These are phyloP conservation scores for Trididemnum nubilum DNA, from an alignment of 23 tunicate species.

Conservation along the genomic window DNA sequence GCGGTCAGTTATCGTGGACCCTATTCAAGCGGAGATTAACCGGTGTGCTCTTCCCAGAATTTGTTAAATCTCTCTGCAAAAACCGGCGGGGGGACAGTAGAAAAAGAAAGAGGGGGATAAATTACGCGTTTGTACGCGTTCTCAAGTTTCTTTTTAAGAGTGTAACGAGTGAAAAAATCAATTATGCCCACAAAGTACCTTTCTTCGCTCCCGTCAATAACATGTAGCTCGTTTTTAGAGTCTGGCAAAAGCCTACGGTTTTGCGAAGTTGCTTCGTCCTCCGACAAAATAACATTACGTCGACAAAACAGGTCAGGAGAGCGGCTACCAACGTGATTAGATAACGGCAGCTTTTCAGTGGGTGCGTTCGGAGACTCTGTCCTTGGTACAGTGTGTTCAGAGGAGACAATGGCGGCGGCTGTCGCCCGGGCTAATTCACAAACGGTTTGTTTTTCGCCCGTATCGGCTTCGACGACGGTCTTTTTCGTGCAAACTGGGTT, in stretches of 20 bases:
- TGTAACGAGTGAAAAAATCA: constrained; percentile 80
- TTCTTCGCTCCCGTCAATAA: constrained; percentile 77
- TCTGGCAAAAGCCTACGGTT: constrained; percentile 82
- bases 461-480: not conserved
- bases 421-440: not conserved
- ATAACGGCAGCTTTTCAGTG: not conserved
- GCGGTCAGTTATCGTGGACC: too few relatives aligned
- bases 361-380: not conserved
- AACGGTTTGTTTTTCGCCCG: not conserved
- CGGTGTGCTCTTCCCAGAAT: constrained; percentile 61
- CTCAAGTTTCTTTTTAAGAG: constrained; percentile 67
- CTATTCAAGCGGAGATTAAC: too few relatives aligned
- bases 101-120: constrained; percentile 69
- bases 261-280: constrained; percentile 46
- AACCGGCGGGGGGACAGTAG: constrained; percentile 79
- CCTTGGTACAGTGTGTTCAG: not conserved
- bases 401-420: not conserved
- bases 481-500: not conserved
- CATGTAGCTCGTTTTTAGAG: constrained; percentile 78
- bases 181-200: constrained; percentile 78
- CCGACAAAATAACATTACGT: not conserved
- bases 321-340: not conserved
- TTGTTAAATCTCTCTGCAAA: constrained; percentile 69
- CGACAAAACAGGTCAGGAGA: constrained; percentile 10
- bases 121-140: constrained; percentile 65